Evolutionary conservation across 1,140 invertebrate species (phyloP).

Genomic region (Platyura marginata): DNA sequence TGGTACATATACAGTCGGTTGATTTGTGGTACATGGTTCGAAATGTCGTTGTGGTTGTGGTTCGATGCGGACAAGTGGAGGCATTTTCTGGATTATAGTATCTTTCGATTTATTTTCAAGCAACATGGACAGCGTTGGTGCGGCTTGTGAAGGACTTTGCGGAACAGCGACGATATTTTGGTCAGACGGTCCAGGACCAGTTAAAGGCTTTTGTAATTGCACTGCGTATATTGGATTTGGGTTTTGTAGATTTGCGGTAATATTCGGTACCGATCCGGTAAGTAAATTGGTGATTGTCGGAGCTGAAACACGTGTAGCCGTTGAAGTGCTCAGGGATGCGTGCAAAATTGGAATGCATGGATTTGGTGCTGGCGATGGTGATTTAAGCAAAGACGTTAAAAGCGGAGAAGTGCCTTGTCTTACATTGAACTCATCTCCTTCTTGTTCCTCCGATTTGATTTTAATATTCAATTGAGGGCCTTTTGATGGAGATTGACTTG

Average conservation of each 20-base stretch:
- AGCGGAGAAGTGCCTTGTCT: constrained; percentile 39
- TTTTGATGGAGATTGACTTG: constrained; percentile 3
- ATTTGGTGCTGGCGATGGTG: constrained; percentile 33
- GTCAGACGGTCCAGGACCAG: neutral
- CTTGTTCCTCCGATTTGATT: constrained; percentile 21
- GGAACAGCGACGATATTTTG: neutral
- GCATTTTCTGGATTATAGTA: neutral
- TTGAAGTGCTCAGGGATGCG: constrained; percentile 23
- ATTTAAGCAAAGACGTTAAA: constrained; percentile 64
- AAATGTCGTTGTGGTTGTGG: neutral
- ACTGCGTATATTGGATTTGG: neutral
- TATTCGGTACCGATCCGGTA: constrained; percentile 18
- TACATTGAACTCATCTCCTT: constrained; percentile 13
- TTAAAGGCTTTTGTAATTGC: constrained; percentile 1
- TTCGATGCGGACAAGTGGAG: neutral
- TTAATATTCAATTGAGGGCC: constrained; percentile 6
- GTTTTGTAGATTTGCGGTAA: constrained; percentile 9
- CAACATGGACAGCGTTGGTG: constrained; percentile 43
- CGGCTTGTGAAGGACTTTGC: constrained; percentile 34
- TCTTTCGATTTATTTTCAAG: constrained; percentile 32
- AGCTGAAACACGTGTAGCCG: constrained; percentile 19
- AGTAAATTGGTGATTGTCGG: constrained; percentile 32
- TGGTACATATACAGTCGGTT: neutral
- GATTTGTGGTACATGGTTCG: neutral
- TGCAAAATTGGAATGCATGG: constrained; percentile 23